phyloP scores from a whole-genome alignment of 2,797 vertebrate species.

The Poeciliopsis gracilis region DNA sequence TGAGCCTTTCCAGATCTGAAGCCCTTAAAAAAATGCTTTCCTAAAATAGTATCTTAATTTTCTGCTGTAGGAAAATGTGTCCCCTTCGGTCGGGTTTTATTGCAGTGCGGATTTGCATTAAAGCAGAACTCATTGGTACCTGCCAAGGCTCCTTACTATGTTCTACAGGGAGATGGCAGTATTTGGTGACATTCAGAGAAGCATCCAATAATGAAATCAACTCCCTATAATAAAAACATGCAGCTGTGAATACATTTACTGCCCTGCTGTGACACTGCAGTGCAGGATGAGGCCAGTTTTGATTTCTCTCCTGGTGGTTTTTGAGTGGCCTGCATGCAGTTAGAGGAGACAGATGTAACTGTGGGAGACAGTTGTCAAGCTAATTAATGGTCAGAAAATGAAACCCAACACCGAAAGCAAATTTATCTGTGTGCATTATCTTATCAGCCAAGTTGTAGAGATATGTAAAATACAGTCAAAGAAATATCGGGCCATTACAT shows the following conservation, averaged over 20 bases:
- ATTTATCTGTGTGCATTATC: neutral
- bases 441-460: neutral
- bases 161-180: neutral
- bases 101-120: constrained; percentile 1
- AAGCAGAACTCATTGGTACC: neutral
- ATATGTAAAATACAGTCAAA: neutral
- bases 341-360: neutral
- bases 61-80: neutral
- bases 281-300: neutral
- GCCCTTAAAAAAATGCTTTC: neutral
- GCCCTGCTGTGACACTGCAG: neutral
- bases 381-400: neutral
- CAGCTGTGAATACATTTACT: constrained; percentile 4
- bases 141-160: neutral
- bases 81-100: neutral
- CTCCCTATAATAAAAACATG: neutral
- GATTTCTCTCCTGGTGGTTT: neutral
- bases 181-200: neutral
- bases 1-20: neutral
- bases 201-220: neutral
- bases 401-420: neutral
- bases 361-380: neutral
- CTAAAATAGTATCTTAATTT: neutral
- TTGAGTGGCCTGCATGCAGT: neutral
- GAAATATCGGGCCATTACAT: neutral